Evolutionary conservation across 2,888 invertebrate genomes (phyloP).

Genomic region (Diaperis boleti): DNA sequence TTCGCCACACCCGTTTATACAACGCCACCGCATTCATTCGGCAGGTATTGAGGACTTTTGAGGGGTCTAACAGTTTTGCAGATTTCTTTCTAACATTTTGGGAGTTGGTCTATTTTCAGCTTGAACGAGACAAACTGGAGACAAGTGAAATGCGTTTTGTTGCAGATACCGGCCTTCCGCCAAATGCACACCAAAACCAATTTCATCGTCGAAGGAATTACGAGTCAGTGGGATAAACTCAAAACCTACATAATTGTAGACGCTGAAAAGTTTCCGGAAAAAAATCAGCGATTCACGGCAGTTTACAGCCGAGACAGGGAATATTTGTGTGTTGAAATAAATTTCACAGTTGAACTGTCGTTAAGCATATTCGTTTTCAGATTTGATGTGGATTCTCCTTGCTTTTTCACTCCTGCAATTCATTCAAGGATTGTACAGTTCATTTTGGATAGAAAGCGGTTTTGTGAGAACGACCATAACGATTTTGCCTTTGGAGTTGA

Average conservation of each 20-base stretch:
- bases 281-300: slow-evolving; percentile 85
- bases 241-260: slow-evolving; percentile 77
- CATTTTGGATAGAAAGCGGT: slow-evolving; percentile 89
- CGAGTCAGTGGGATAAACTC: slow-evolving; percentile 70
- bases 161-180: slow-evolving; percentile 73
- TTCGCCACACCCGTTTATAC: slow-evolving; percentile 73
- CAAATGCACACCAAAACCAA: slow-evolving; percentile 74
- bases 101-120: too few species aligned
- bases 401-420: slow-evolving; percentile 89
- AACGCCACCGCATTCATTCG: slow-evolving; percentile 76
- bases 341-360: slow-evolving; percentile 23
- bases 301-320: slow-evolving; percentile 92
- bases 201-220: slow-evolving; percentile 70
- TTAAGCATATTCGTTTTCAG: slow-evolving; percentile 65
- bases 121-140: too few species aligned
- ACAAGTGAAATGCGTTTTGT: too few species aligned
- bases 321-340: slow-evolving; percentile 80
- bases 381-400: slow-evolving; percentile 84
- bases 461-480: slow-evolving; percentile 73
- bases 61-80: neutral
- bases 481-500: slow-evolving; percentile 87
- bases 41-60: slow-evolving; percentile 62
- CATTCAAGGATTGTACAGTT: slow-evolving; percentile 92
- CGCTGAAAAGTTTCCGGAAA: slow-evolving; percentile 78
- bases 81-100: slow-evolving; percentile 3